Evolutionary conservation across 2,888 invertebrate species (phyloP).

Genomic region (Stenotaenia linearis): DNA sequence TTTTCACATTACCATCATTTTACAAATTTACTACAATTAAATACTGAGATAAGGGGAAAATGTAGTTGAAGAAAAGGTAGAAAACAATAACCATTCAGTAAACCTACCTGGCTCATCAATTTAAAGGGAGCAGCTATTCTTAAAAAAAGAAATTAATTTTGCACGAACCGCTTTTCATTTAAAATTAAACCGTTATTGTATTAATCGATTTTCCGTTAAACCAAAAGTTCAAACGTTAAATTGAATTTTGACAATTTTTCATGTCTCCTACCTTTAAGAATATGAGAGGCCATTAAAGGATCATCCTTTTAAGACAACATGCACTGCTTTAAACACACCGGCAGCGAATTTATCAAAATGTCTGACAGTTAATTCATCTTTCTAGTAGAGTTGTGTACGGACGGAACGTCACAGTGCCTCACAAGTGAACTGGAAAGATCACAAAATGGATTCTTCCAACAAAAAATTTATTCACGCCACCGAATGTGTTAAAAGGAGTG

Average conservation of each 20-base stretch:
- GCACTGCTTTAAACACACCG: not conserved
- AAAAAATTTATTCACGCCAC: not conserved
- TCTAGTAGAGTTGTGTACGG: too few species aligned
- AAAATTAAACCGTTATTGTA: not conserved
- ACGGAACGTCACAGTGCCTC: too few species aligned
- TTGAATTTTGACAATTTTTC: not conserved
- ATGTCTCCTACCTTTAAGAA: not conserved
- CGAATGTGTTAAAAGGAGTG: not conserved
- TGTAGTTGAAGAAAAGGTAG: not conserved
- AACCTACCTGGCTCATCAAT: constrained; percentile 4
- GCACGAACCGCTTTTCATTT: not conserved
- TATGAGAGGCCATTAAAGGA: not conserved
- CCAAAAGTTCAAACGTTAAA: not conserved
- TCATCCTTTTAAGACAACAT: not conserved
- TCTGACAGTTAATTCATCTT: not conserved
- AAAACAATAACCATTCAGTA: not conserved
- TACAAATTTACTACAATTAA: not conserved
- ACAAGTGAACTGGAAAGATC: too few species aligned
- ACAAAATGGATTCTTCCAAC: too few species aligned
- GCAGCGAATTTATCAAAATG: not conserved
- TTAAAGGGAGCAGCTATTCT: constrained; percentile 4
- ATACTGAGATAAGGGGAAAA: not conserved
- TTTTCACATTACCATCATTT: not conserved
- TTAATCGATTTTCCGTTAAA: not conserved
- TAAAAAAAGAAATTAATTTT: not conserved